A percentile compares a stretch with the other conserved stretches of the same genome.
phyloP scores from a whole-genome alignment of 2,113 vertebrate genomes.

The Ophthalmotilapia sp. region DNA sequence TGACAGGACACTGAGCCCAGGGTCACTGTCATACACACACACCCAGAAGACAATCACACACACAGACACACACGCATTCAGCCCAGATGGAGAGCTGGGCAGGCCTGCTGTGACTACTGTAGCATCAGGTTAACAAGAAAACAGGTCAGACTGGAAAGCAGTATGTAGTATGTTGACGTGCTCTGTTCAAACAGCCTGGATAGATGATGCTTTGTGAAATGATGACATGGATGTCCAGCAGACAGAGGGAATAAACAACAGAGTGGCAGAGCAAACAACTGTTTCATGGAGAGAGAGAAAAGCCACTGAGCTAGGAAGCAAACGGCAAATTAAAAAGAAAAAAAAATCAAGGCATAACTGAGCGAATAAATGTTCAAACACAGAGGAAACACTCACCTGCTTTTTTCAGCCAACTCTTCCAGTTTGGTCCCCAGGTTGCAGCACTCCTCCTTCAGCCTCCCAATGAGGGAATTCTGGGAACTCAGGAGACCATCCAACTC shows the following conservation, averaged over 20 bases:
- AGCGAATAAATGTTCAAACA: not conserved
- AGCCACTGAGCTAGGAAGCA: not conserved
- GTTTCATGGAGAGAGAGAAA: not conserved
- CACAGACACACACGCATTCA: constrained; percentile 24
- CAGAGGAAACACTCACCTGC: constrained; percentile 69
- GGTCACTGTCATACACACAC: constrained; percentile 57
- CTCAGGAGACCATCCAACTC: constrained; percentile 80
- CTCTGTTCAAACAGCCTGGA: constrained; percentile 40
- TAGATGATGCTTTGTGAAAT: constrained; percentile 26
- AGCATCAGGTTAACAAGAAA: constrained; percentile 72
- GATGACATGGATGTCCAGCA: constrained; percentile 5
- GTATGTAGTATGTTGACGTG: constrained; percentile 37
- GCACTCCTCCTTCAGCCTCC: constrained; percentile 85
- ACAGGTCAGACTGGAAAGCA: constrained; percentile 62
- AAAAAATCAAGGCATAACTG: not conserved
- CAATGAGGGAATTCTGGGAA: constrained; percentile 84
- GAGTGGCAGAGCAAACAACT: not conserved
- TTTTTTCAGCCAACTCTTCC: constrained; percentile 76
- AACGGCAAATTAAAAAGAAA: not conserved
- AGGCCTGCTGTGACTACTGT: constrained; percentile 68
- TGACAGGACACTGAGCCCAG: constrained; percentile 75
- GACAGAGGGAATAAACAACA: constrained; percentile 9
- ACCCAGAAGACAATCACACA: not conserved
- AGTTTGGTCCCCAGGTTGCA: constrained; percentile 73
- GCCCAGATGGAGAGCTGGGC: constrained; percentile 67